Base-by-base conservation (phyloP, 2,113 vertebrate species). In the Pipra filicauda region DNA sequence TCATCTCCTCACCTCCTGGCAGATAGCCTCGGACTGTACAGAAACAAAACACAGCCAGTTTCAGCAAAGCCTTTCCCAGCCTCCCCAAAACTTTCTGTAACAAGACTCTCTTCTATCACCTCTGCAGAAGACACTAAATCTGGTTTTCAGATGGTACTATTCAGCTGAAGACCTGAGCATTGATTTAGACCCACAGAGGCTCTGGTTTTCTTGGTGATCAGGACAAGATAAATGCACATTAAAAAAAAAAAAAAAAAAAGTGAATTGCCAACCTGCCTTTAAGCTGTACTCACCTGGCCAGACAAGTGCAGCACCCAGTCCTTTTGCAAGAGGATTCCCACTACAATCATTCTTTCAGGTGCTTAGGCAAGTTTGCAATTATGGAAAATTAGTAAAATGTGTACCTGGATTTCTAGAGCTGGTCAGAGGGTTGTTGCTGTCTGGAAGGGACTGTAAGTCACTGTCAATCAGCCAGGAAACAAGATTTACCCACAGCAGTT, bases 11-110 rank as follows among this genome's bases (percentile, higher is more conserved):
- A 24, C 97, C 97, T 91, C 98, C 99, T 23, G 99, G 99, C 81
- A 99, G 97, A 93, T 99, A 99, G 66, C 99, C 99, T 31, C 99
- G 98, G 19, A 99, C 99, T 99, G 91, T 26, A 93, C 28, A 49
- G 57, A 94, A 91, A 91, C 48, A 85, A 87, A 94, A 70, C 21
- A 88, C 0, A 71, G 18, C 27, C 10, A 24, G 5, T 70, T 80
- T 77, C 66, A 94, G 55, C 31, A 87, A 74, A 52, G 31, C 52
- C 48, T 91, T 75, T 33, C 35, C 79, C 18, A 79, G 49, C 27
- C 41, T 82, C 31, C 43, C n/a, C 52, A 64, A 52, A 89, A 75
- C 30, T 78, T 74, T 46, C 58, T 57, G 15, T 59, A 58, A 58
- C n/a, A 65, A 62, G 30, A 58, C 8, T 41, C 16, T 31, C 12